Percentiles rank a stretch among this genome's conserved stretches.
phyloP scores from a whole-genome alignment of 2,888 invertebrate species.

The Acanthosepion lycidas region DNA sequence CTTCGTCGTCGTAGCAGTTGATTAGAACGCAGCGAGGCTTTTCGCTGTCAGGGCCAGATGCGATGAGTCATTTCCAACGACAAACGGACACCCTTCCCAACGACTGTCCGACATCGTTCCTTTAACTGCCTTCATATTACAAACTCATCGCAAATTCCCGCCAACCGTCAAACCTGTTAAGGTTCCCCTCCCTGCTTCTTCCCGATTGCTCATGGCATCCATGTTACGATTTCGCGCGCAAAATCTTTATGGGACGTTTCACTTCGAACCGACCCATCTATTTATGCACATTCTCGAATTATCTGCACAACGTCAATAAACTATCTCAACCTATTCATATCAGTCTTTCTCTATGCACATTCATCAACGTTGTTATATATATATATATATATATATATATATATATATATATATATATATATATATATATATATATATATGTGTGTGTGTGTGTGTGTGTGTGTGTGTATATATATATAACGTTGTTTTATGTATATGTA shows the following conservation, averaged over 20 bases:
- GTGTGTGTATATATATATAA: too few species aligned
- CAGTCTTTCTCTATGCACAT: too few species aligned
- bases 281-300: background rate
- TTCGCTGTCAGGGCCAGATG: conserved; percentile 12
- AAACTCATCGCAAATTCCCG: background rate
- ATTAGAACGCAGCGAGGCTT: background rate
- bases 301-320: background rate
- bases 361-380: too few species aligned
- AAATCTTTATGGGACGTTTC: conserved; percentile 23
- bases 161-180: background rate
- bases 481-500: too few species aligned
- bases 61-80: background rate
- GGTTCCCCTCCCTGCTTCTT: background rate
- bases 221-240: background rate
- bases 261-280: background rate
- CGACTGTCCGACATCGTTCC: background rate
- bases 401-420: too few species aligned
- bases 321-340: too few species aligned
- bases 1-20: background rate
- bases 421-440: too few species aligned
- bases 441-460: too few species aligned
- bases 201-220: background rate
- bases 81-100: background rate
- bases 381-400: too few species aligned
- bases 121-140: background rate